phyloP scores from a whole-genome alignment of 2,888 invertebrate species.

The Drosophila tanythrix region DNA sequence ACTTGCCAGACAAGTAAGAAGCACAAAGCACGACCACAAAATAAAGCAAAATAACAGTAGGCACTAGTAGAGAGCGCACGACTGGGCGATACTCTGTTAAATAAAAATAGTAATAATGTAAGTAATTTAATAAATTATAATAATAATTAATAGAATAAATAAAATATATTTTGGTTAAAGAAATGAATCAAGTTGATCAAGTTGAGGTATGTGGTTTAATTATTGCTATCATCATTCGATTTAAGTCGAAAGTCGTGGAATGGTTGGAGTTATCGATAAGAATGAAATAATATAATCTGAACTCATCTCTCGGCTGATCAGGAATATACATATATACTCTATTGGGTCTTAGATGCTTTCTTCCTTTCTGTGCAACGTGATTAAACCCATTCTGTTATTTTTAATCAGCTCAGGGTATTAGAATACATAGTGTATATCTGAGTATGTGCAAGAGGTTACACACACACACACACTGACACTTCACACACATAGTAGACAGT shows the following conservation, averaged over 20 bases:
- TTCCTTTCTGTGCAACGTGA: neutral
- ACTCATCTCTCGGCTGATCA: neutral
- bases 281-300: no score
- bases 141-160: neutral
- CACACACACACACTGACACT: neutral
- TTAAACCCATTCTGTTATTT: neutral
- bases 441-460: slow-evolving; percentile 17
- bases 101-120: slow-evolving; percentile 35
- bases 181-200: no score
- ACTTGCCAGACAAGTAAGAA: slow-evolving; percentile 54
- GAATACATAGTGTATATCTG: slow-evolving; percentile 3
- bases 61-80: neutral
- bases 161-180: neutral
- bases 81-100: neutral
- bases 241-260: neutral
- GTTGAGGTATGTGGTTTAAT: no score
- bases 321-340: neutral
- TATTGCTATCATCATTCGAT: neutral
- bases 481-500: slow-evolving; percentile 25
- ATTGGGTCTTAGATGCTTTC: neutral
- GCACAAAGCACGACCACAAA: slow-evolving; percentile 10
- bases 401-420: neutral
- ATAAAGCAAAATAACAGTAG: neutral
- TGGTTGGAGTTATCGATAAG: no score
- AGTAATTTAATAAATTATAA: neutral